These are phyloP conservation scores for Notothenia rossii DNA, from an alignment of 2,113 vertebrate species.

Conservation along the genomic window DNA sequence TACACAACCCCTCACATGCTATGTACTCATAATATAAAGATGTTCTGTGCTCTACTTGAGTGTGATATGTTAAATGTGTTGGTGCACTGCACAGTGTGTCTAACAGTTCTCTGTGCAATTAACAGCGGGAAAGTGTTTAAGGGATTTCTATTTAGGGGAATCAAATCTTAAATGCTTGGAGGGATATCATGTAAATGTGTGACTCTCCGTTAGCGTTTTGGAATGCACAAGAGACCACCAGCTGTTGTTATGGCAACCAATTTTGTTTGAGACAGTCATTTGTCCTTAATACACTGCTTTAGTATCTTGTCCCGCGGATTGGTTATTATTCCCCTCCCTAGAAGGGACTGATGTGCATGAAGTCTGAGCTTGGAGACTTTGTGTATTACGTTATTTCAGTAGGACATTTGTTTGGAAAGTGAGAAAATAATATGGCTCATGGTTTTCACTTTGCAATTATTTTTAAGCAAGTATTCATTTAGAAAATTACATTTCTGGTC, in stretches of 20 bases:
- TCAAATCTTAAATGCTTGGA: conserved; percentile 41
- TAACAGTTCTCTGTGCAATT: conserved; percentile 32
- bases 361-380: conserved; percentile 28
- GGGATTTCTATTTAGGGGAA: conserved; percentile 45
- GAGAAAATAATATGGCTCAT: conserved; percentile 20
- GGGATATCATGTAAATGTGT: conserved; percentile 19
- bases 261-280: conserved; percentile 72
- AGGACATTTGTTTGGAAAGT: conserved; percentile 14
- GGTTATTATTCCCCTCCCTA: conserved; percentile 59
- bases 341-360: conserved; percentile 23
- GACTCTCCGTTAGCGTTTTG: conserved; percentile 1
- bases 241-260: conserved; percentile 60
- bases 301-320: conserved; percentile 64
- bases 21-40: conserved; percentile 1
- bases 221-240: conserved; percentile 38
- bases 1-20: not conserved
- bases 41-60: conserved; percentile 16
- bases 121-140: conserved; percentile 11
- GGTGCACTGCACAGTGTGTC: not conserved
- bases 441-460: not conserved
- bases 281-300: conserved; percentile 58
- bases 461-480: conserved; percentile 11
- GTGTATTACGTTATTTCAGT: conserved; percentile 31
- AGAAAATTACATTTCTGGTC: conserved; percentile 3
- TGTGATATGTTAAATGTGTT: not conserved